A percentile compares a stretch with the other conserved stretches of the same genome.
Conservation (phyloP, 2,113 vertebrate species). For the Lamprologus ornatipinnis region DNA sequence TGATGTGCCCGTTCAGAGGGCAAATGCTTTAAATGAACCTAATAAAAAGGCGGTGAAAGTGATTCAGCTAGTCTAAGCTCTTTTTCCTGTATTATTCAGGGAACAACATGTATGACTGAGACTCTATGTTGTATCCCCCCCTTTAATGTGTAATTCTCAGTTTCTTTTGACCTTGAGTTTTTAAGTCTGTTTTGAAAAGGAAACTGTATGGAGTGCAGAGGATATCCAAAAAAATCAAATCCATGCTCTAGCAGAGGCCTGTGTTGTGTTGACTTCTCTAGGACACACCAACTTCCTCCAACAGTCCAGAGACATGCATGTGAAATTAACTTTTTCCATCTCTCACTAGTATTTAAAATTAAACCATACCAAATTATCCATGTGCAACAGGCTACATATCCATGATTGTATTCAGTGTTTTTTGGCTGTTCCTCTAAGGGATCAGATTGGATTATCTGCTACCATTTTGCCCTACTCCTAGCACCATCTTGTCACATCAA, state of each 20-base stretch:
- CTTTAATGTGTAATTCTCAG: constrained; percentile 39
- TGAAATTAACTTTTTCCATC: neutral
- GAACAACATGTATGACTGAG: constrained; percentile 41
- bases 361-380: neutral
- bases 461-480: neutral
- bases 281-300: neutral
- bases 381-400: neutral
- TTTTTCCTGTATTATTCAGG: neutral
- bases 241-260: neutral
- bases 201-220: neutral
- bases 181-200: constrained; percentile 48
- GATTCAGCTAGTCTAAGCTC: neutral
- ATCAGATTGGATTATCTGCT: neutral
- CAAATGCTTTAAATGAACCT: constrained; percentile 38
- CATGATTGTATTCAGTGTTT: neutral
- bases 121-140: constrained; percentile 29
- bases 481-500: neutral
- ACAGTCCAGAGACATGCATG: neutral
- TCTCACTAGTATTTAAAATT: neutral
- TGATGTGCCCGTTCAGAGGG: neutral
- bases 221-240: neutral
- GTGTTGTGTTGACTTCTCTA: neutral
- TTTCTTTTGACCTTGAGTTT: constrained; percentile 36
- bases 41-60: constrained; percentile 33
- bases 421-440: neutral